Evolutionary conservation across 2,113 vertebrate genomes (phyloP).

Genomic region (Calyptommatus sinebrachiatus): DNA sequence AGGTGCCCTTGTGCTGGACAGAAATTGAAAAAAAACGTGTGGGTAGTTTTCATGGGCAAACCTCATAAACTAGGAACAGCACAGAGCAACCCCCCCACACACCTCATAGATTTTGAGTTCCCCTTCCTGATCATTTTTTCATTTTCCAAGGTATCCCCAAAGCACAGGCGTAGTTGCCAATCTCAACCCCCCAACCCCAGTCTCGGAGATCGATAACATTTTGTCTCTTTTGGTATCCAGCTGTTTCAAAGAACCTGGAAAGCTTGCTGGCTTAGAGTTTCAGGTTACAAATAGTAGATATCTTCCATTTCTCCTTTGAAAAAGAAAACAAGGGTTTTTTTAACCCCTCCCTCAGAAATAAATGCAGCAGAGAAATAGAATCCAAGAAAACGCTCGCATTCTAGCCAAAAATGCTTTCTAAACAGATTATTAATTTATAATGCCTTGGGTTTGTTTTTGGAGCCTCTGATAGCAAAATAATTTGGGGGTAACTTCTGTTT

Average conservation of each 20-base stretch:
- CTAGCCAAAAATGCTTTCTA: conserved; percentile 40
- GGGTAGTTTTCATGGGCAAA: conserved; percentile 56
- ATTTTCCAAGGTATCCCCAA: neutral
- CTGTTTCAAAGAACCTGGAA: conserved; percentile 58
- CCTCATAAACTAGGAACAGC: conserved; percentile 21
- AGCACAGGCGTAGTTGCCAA: neutral
- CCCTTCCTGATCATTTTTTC: neutral
- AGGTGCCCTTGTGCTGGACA: conserved; percentile 73
- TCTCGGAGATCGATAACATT: conserved; percentile 32
- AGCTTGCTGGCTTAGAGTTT: conserved; percentile 65
- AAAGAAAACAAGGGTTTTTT: neutral
- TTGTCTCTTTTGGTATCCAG: conserved; percentile 56
- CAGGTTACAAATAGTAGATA: conserved; percentile 70
- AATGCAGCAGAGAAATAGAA: neutral
- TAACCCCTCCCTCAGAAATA: neutral
- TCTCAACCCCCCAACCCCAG: neutral
- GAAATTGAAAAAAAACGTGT: conserved; percentile 75
- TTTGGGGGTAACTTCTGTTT: conserved; percentile 7
- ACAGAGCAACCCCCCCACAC: neutral
- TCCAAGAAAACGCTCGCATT: neutral
- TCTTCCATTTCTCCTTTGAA: conserved; percentile 79
- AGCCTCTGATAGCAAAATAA: conserved; percentile 1
- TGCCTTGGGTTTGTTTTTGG: conserved; percentile 45
- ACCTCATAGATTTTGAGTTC: conserved; percentile 26
- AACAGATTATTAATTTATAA: conserved; percentile 43